A percentile compares a stretch with the other conserved stretches of the same genome.
These are phyloP conservation scores for Euleptes europaea DNA, from an alignment of 2,113 vertebrate genomes.

Conservation along the genomic window DNA sequence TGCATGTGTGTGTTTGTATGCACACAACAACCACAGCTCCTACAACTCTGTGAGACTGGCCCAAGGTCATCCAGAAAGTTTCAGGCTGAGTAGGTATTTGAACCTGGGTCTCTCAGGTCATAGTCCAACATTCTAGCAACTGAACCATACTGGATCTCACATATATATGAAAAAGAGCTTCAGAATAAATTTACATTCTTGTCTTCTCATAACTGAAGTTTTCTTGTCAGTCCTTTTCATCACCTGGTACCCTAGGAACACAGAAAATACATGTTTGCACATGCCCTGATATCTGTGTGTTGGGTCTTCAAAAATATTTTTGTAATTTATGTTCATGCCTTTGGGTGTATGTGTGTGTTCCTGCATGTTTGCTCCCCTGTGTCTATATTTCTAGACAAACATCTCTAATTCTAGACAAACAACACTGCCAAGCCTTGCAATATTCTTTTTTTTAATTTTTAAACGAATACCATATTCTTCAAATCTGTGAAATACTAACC, in stretches of 20 bases:
- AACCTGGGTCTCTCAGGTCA: too few relatives aligned
- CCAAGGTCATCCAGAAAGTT: too few relatives aligned
- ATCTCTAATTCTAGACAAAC: neutral
- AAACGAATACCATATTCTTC: neutral
- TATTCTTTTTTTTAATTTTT: neutral
- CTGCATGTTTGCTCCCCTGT: neutral
- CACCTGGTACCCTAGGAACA: neutral
- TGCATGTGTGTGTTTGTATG: too few relatives aligned
- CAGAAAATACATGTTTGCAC: neutral
- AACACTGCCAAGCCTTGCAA: neutral
- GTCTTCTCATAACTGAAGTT: neutral
- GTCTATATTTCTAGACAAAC: neutral
- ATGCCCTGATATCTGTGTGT: neutral
- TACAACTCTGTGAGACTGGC: too few relatives aligned
- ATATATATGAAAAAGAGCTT: neutral
- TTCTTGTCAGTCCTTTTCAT: neutral
- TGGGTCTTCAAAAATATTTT: neutral
- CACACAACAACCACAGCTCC: too few relatives aligned
- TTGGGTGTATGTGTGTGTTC: neutral
- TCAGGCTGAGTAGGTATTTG: too few relatives aligned
- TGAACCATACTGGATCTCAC: too few relatives aligned
- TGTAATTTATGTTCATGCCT: neutral
- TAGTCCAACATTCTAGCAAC: too few relatives aligned
- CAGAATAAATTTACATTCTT: neutral
- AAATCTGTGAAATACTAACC: neutral